These are phyloP conservation scores for Orthosia incerta DNA, from an alignment of 2,888 invertebrate genomes.

Conservation along the genomic window DNA sequence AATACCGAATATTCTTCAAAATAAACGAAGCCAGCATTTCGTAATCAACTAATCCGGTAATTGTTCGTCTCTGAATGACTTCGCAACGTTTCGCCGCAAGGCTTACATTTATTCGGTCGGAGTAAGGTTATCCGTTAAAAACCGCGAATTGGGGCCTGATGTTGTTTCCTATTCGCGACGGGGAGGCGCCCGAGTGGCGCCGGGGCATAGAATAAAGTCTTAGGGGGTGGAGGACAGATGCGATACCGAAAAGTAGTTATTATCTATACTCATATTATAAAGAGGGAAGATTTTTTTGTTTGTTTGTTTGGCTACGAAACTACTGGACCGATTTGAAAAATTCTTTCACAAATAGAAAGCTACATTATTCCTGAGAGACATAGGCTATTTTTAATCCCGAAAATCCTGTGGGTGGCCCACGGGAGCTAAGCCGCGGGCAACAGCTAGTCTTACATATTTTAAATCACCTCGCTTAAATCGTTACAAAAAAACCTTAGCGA, in stretches of 20 bases:
- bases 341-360: too few relatives aligned
- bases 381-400: too few relatives aligned
- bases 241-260: not conserved
- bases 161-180: constrained; percentile 66
- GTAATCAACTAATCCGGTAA: constrained; percentile 25
- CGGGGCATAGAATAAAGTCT: constrained; percentile 52
- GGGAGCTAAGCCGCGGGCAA: too few relatives aligned
- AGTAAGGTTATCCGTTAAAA: constrained; percentile 70
- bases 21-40: constrained; percentile 7
- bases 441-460: too few relatives aligned
- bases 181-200: constrained; percentile 68
- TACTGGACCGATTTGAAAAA: too few relatives aligned
- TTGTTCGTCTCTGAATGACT: not conserved
- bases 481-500: too few relatives aligned
- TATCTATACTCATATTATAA: too few relatives aligned
- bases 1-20: constrained; percentile 12
- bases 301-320: too few relatives aligned
- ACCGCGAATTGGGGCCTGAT: constrained; percentile 69
- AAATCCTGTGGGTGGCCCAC: too few relatives aligned
- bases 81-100: constrained; percentile 45
- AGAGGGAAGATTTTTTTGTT: too few relatives aligned
- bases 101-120: constrained; percentile 59
- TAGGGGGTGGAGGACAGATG: constrained; percentile 12
- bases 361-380: too few relatives aligned
- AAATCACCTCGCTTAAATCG: too few relatives aligned